Percentiles rank a stretch among this genome's conserved stretches.
Conservation (phyloP, 2,113 vertebrate genomes). For the Speoplatyrhinus poulsoni region DNA sequence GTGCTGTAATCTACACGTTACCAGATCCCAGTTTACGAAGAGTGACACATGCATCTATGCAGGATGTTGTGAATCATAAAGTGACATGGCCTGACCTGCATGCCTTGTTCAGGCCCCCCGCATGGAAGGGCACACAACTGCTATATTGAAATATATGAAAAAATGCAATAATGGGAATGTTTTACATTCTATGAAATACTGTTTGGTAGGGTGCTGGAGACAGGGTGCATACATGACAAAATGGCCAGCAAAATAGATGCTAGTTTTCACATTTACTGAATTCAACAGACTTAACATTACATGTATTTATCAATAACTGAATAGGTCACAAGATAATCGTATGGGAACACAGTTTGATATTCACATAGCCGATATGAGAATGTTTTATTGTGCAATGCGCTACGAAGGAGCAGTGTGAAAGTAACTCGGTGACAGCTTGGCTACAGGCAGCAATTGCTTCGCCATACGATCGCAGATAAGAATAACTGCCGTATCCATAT, state of each 20-base stretch:
- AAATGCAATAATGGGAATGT: not conserved
- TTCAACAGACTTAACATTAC: not conserved
- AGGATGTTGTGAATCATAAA: slow-evolving; percentile 47
- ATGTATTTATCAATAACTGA: not conserved
- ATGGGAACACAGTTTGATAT: not conserved
- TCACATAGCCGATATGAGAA: not conserved
- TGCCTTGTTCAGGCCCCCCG: slow-evolving; percentile 16
- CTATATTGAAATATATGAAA: slow-evolving; percentile 15
- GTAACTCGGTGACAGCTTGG: slow-evolving; percentile 51
- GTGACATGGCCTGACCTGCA: slow-evolving; percentile 16
- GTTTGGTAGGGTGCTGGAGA: not conserved
- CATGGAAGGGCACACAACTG: slow-evolving; percentile 2
- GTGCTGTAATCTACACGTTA: slow-evolving; percentile 42
- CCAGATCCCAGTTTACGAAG: slow-evolving; percentile 15
- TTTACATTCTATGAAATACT: not conserved
- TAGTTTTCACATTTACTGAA: too few relatives aligned
- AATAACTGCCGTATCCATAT: slow-evolving; percentile 69
- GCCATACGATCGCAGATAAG: slow-evolving; percentile 70
- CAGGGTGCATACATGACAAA: not conserved
- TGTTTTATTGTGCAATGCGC: not conserved
- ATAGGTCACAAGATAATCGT: not conserved
- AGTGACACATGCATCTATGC: slow-evolving; percentile 16
- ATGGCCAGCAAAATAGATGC: not conserved
- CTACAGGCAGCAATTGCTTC: slow-evolving; percentile 46
- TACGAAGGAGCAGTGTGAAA: slow-evolving; percentile 19